These are phyloP conservation scores for Penaeus indicus DNA, from an alignment of 1,140 invertebrate species.

Conservation along the genomic window DNA sequence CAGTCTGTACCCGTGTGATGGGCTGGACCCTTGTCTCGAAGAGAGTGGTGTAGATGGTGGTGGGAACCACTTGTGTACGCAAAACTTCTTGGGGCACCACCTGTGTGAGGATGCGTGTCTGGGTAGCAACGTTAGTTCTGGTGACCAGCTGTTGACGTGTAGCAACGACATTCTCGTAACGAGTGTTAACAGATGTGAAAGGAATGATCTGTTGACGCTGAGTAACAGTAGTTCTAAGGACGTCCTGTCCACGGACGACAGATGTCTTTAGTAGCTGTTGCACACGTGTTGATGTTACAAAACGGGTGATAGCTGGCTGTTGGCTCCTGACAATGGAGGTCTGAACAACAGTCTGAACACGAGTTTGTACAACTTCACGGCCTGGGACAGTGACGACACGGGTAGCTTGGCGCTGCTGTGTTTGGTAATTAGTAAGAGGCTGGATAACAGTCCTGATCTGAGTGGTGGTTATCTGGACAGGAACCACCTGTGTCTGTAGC, in stretches of 20 bases:
- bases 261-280: slow-evolving; percentile 40
- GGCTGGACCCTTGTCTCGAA: slow-evolving; percentile 51
- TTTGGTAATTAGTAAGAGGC: slow-evolving; percentile 42
- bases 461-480: slow-evolving; percentile 46
- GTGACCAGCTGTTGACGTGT: slow-evolving; percentile 56
- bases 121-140: slow-evolving; percentile 51
- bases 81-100: slow-evolving; percentile 62
- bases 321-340: slow-evolving; percentile 49
- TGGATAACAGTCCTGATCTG: slow-evolving; percentile 37
- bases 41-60: slow-evolving; percentile 47
- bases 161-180: slow-evolving; percentile 40
- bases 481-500: slow-evolving; percentile 55
- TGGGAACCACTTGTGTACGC: slow-evolving; percentile 47
- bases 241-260: slow-evolving; percentile 27
- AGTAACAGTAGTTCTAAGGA: slow-evolving; percentile 35
- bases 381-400: slow-evolving; percentile 42
- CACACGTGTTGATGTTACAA: slow-evolving; percentile 37
- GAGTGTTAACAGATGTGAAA: slow-evolving; percentile 48
- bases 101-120: slow-evolving; percentile 51
- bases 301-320: slow-evolving; percentile 45
- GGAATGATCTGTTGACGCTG: slow-evolving; percentile 54
- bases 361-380: slow-evolving; percentile 45
- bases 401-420: slow-evolving; percentile 23
- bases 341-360: slow-evolving; percentile 58
- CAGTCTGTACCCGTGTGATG: slow-evolving; percentile 60